phyloP scores from a whole-genome alignment of 1,140 invertebrate genomes.

The Antheraea mylitta region DNA sequence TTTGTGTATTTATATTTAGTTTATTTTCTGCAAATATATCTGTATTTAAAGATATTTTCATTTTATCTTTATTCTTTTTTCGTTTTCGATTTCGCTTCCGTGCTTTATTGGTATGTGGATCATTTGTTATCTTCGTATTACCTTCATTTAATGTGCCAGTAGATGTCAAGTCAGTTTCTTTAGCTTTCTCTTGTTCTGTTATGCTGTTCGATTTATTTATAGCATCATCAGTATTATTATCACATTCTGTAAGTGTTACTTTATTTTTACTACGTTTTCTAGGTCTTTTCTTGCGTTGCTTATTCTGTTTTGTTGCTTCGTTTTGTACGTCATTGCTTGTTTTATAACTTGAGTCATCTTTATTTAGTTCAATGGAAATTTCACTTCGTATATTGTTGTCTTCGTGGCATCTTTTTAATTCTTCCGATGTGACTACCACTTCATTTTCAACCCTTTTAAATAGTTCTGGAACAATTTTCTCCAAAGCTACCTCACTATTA shows the following conservation, averaged over 20 bases:
- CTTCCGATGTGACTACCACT: neutral
- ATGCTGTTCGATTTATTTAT: neutral
- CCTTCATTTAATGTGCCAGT: neutral
- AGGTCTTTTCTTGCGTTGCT: slow-evolving; percentile 9
- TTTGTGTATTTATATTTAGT: neutral
- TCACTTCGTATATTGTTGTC: neutral
- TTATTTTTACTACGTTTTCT: slow-evolving; percentile 13
- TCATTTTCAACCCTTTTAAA: neutral
- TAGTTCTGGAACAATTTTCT: neutral
- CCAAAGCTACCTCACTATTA: neutral
- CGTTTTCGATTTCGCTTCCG: neutral
- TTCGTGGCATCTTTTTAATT: neutral
- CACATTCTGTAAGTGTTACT: neutral
- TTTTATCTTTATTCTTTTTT: neutral
- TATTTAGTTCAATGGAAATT: slow-evolving; percentile 1
- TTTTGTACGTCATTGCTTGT: neutral
- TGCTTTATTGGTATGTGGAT: neutral
- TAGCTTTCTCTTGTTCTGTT: neutral
- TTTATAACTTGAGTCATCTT: neutral
- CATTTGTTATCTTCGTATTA: neutral
- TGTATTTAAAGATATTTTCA: neutral
- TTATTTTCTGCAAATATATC: neutral
- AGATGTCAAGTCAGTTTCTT: neutral
- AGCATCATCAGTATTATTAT: slow-evolving; percentile 1
- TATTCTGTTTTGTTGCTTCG: neutral